Evolutionary conservation across 2,113 vertebrate species (phyloP).

Genomic region (Siniperca chuatsi): DNA sequence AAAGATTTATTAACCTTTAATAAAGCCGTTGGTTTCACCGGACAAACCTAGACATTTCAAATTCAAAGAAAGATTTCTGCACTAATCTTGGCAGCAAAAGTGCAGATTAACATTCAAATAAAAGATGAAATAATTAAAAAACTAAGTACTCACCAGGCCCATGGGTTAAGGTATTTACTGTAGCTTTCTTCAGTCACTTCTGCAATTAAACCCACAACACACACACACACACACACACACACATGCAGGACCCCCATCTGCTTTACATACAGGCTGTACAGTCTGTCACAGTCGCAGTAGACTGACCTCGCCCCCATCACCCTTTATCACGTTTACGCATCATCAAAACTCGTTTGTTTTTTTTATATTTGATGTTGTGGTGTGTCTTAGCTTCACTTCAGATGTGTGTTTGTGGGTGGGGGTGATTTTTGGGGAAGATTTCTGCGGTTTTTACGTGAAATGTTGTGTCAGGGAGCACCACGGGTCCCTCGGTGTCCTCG

Average conservation of each 20-base stretch:
- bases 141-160: constrained; percentile 61
- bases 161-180: constrained; percentile 28
- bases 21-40: too few species aligned
- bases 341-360: background rate
- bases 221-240: constrained; percentile 7
- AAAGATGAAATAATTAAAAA: background rate
- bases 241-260: constrained; percentile 16
- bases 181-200: background rate
- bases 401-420: background rate
- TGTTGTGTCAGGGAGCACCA: fast-evolving
- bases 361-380: fast-evolving
- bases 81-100: background rate
- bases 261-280: constrained; percentile 55
- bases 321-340: too few species aligned
- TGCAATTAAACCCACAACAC: constrained; percentile 9
- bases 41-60: background rate
- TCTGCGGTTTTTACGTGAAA: background rate
- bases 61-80: background rate
- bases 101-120: background rate
- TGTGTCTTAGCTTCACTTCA: background rate
- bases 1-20: too few species aligned
- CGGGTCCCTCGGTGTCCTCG: fast-evolving
- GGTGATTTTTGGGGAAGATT: background rate
- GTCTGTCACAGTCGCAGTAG: constrained; percentile 34
- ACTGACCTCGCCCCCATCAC: background rate